Base-by-base conservation (phyloP, 2,797 vertebrate genomes). In the Huso huso region DNA sequence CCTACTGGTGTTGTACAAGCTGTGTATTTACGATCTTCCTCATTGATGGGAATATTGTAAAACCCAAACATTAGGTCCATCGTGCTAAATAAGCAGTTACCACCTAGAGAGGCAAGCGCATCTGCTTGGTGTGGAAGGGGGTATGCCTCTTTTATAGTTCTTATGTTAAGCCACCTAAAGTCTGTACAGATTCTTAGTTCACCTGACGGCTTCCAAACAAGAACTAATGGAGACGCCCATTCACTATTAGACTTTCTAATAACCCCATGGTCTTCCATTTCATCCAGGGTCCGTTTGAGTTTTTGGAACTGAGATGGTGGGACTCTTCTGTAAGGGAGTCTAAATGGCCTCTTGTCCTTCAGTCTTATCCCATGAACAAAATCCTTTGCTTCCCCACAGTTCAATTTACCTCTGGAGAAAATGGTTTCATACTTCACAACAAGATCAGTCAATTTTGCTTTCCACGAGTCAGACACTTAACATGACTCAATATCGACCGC, bases 261-360 rank as follows among this genome's bases (percentile, higher is more conserved):
- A 6, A 73, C 64, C 1, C 65, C 64, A 1, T 13, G 10, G 6
- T 70, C 72, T 55, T 73, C 68, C 61, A 73, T 68, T 7, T 70
- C 70, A 60, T 66, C 15, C 13, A 75, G 10, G 1, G 65, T 62
- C 8, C 49, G 48, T 2, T 12, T 57, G 5, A 75, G 48, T 55
- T 68, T 71, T 4, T 67, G 13, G 8, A 68, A 71, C 0, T 72
- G 67, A 0, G 23, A 49, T 1, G 60, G 72, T 12, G 63, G 52
- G 3, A 72, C 2, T 0, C 37, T 7, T 3, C 67, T 3, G 10
- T 62, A 68, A 0, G 59, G 66, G 9, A 58, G 8, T n/a, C 50
- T 18, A 23, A 58, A 69, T 2, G 70, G 55, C 15, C 18, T 72
- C 3, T 67, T 8, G 7, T 63, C 62, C 48, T 51, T 49, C 4